Percentiles rank a stretch among this genome's conserved stretches.
phyloP scores from a whole-genome alignment of 37 sponge, comb jelly and placozoan species.

The Spongia lamella region DNA sequence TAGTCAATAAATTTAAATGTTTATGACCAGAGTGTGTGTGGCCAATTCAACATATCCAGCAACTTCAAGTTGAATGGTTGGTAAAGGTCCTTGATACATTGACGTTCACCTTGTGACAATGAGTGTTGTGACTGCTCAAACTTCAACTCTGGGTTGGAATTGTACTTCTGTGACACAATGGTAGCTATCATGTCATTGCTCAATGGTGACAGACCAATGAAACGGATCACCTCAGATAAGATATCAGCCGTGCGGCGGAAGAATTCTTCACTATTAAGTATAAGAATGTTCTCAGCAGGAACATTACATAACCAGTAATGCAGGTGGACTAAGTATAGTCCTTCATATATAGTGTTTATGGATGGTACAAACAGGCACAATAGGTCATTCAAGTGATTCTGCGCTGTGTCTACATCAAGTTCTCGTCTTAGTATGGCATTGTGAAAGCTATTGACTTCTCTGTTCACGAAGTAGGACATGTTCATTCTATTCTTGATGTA shows the following conservation, averaged over 20 bases:
- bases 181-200: background rate
- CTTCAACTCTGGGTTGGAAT: slow-evolving; percentile 17
- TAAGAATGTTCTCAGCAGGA: slow-evolving; percentile 70
- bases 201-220: slow-evolving; percentile 45
- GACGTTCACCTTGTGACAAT: slow-evolving; percentile 13
- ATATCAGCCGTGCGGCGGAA: slow-evolving; percentile 31
- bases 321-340: slow-evolving; percentile 59
- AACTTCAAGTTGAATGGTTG: slow-evolving; percentile 35
- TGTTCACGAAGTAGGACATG: no score
- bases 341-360: slow-evolving; percentile 56
- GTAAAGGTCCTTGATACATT: slow-evolving; percentile 31
- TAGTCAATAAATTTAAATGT: no score
- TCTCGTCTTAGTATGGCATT: background rate
- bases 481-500: no score
- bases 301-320: slow-evolving; percentile 75
- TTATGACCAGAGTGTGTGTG: no score
- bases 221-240: slow-evolving; percentile 52
- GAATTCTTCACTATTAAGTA: slow-evolving; percentile 79
- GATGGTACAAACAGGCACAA: slow-evolving; percentile 37
- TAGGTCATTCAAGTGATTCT: background rate
- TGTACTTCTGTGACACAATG: slow-evolving; percentile 54
- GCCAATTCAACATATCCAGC: slow-evolving; percentile 53
- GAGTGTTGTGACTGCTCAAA: slow-evolving; percentile 14
- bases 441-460: slow-evolving; percentile 8
- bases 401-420: slow-evolving; percentile 8